A percentile compares a stretch with the other conserved stretches of the same genome.
Evolutionary conservation across 2,888 invertebrate species (phyloP).

Genomic region (Parascotia fuliginaria): DNA sequence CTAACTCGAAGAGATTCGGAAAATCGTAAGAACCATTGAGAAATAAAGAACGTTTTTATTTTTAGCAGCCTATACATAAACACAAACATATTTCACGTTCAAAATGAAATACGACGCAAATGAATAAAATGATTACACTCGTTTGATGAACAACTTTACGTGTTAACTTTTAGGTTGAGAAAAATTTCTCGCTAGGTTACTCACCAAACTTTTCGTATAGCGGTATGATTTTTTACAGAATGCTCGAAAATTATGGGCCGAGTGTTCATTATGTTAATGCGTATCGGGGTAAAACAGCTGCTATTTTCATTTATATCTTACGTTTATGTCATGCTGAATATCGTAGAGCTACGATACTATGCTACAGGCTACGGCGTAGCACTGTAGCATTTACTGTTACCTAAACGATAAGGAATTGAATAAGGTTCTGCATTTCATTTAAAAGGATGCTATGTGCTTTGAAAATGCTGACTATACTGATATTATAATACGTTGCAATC

Average conservation of each 20-base stretch:
- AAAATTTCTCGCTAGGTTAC: constrained; percentile 19
- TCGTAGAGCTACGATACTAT: constrained; percentile 1
- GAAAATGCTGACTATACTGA: constrained; percentile 15
- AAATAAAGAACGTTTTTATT: too few relatives aligned
- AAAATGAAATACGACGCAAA: constrained; percentile 27
- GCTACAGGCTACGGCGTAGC: constrained; percentile 3
- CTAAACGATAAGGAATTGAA: not conserved
- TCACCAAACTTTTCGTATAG: constrained; percentile 29
- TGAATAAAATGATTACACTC: constrained; percentile 34
- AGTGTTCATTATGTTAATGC: constrained; percentile 45
- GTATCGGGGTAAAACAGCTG: constrained; percentile 35
- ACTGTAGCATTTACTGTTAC: not conserved
- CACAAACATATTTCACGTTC: too few relatives aligned
- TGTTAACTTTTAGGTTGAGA: constrained; percentile 35
- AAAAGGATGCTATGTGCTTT: constrained; percentile 2
- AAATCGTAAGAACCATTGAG: too few relatives aligned
- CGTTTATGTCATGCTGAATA: constrained; percentile 12
- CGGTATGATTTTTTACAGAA: constrained; percentile 34
- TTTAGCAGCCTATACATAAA: too few relatives aligned
- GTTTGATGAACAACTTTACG: constrained; percentile 41
- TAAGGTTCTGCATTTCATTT: constrained; percentile 13
- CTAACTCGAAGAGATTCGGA: constrained; percentile 4
- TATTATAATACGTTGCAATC: constrained; percentile 13
- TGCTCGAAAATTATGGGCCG: constrained; percentile 30
- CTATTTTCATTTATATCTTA: constrained; percentile 27